A percentile compares a stretch with the other conserved stretches of the same genome.
These are phyloP conservation scores for Campoletis raptor DNA, from an alignment of 2,888 invertebrate species.

Conservation along the genomic window DNA sequence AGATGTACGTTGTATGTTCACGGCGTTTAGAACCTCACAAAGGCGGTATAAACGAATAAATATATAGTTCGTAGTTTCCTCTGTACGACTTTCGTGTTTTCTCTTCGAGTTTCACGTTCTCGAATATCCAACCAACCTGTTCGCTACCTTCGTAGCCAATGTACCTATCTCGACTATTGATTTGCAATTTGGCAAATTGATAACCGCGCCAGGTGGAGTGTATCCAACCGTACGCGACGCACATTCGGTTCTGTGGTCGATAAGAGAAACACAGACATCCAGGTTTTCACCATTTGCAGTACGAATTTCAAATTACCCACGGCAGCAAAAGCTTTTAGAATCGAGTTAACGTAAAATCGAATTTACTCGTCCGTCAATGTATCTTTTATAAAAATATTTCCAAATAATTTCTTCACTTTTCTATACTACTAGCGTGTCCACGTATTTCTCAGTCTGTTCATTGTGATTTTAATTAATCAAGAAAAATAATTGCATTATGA, in stretches of 20 bases:
- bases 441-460: not conserved
- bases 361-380: not conserved
- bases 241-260: conserved; percentile 19
- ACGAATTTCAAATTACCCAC: not conserved
- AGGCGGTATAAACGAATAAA: conserved; percentile 7
- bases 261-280: conserved; percentile 7
- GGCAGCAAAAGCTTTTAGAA: not conserved
- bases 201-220: conserved; percentile 78
- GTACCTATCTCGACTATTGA: conserved; percentile 73
- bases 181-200: conserved; percentile 83
- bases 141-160: conserved; percentile 67
- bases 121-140: conserved; percentile 61
- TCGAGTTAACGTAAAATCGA: not conserved
- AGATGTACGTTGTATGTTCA: not conserved
- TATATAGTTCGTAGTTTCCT: not conserved
- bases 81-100: conserved; percentile 13
- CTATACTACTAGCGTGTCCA: not conserved
- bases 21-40: conserved; percentile 15
- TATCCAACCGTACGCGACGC: conserved; percentile 58
- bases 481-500: not conserved
- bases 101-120: conserved; percentile 47
- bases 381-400: not conserved
- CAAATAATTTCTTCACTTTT: not conserved
- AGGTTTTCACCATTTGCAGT: conserved; percentile 4
- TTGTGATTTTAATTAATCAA: not conserved